A percentile compares a stretch with the other conserved stretches of the same genome.
Conservation (phyloP, 2,113 vertebrate species). For the Paramormyrops kingsleyae region DNA sequence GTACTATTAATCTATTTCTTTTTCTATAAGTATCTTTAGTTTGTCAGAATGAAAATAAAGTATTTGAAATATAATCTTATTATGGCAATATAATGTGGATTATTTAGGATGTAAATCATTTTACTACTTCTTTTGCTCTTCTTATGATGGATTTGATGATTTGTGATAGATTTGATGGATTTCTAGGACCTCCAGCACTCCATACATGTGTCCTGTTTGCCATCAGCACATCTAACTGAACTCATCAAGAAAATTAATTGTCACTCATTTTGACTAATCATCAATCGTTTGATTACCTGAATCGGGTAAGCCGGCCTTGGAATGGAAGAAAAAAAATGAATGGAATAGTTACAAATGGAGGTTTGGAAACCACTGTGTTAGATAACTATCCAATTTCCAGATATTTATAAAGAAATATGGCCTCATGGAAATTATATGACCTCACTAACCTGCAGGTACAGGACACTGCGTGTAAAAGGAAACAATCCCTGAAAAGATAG, state of each 20-base stretch:
- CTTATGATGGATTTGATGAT: too few relatives aligned
- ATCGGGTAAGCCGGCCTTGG: neutral
- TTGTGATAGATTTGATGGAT: neutral
- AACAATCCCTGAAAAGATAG: neutral
- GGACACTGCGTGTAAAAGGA: neutral
- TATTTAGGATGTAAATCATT: neutral
- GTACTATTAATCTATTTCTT: neutral
- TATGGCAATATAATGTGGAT: neutral
- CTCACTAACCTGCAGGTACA: neutral
- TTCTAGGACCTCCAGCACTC: neutral
- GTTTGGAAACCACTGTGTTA: neutral
- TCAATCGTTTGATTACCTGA: neutral
- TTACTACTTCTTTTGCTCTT: neutral
- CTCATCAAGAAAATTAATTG: neutral
- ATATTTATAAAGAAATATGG: neutral
- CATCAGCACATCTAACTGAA: neutral
- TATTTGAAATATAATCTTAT: neutral
- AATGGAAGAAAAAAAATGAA: neutral
- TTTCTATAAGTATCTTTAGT: neutral
- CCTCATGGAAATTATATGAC: neutral
- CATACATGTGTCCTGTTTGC: neutral
- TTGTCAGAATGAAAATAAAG: neutral
- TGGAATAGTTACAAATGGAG: neutral
- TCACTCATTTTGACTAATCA: neutral
- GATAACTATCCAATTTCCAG: neutral